These are phyloP conservation scores for Neoseiulus cucumeris DNA, from an alignment of 1,140 invertebrate species.

Conservation along the genomic window DNA sequence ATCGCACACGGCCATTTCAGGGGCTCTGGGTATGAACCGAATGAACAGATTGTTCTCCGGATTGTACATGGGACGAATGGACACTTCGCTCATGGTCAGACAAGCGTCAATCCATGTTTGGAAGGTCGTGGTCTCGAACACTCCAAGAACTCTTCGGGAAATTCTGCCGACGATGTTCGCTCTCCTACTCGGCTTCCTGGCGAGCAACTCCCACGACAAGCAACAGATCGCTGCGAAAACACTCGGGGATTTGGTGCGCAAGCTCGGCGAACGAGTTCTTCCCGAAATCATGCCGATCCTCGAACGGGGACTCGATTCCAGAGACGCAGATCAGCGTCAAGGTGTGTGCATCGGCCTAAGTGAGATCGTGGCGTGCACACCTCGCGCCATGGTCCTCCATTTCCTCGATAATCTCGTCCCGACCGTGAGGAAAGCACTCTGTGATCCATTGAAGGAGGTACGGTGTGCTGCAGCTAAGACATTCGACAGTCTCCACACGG, in stretches of 20 bases:
- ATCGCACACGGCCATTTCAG: constrained; percentile 71
- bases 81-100: constrained; percentile 85
- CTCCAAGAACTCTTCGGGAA: constrained; percentile 82
- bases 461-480: constrained; percentile 82
- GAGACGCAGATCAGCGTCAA: constrained; percentile 74
- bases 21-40: constrained; percentile 61
- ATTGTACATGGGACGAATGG: constrained; percentile 89
- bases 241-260: constrained; percentile 85
- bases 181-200: constrained; percentile 71
- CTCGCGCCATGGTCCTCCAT: constrained; percentile 74
- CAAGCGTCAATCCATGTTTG: constrained; percentile 93
- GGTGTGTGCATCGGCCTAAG: constrained; percentile 94
- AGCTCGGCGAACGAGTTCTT: constrained; percentile 87
- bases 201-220: constrained; percentile 86
- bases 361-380: constrained; percentile 93
- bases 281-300: constrained; percentile 96
- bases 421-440: constrained; percentile 78
- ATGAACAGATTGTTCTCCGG: constrained; percentile 83
- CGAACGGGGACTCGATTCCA: constrained; percentile 72
- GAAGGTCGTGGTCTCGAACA: constrained; percentile 89
- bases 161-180: constrained; percentile 86
- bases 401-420: constrained; percentile 91
- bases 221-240: constrained; percentile 81
- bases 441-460: constrained; percentile 69
- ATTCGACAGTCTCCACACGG: constrained; percentile 84